Percentiles rank a stretch among this genome's conserved stretches.
phyloP scores from a whole-genome alignment of 2,797 vertebrate species.

The Catostomus latipinnis region DNA sequence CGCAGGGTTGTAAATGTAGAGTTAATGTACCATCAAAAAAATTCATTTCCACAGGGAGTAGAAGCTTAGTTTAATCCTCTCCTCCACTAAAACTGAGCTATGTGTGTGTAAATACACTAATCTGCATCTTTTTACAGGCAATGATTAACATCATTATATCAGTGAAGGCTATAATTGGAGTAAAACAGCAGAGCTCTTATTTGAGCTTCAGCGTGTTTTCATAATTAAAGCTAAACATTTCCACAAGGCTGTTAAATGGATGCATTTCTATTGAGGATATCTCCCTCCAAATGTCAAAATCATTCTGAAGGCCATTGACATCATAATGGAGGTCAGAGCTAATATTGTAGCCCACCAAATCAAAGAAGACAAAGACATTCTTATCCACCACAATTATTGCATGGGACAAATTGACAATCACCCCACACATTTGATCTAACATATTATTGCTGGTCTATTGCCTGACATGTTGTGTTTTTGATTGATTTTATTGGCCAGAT shows the following conservation, averaged over 20 bases:
- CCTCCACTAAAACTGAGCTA: conserved; percentile 39
- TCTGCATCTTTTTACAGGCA: conserved; percentile 55
- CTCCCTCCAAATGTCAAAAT: conserved; percentile 41
- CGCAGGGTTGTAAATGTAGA: conserved; percentile 40
- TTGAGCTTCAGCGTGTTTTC: conserved; percentile 55
- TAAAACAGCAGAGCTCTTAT: conserved; percentile 50
- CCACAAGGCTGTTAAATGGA: conserved; percentile 42
- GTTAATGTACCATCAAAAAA: conserved; percentile 43
- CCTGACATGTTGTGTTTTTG: not conserved
- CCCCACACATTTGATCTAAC: not conserved
- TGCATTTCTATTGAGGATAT: conserved; percentile 37
- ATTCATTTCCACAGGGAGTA: conserved; percentile 30
- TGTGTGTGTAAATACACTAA: conserved; percentile 61
- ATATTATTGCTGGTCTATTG: not conserved
- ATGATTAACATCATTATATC: conserved; percentile 64
- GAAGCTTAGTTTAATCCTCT: conserved; percentile 23
- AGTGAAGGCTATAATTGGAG: conserved; percentile 55
- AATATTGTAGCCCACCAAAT: conserved; percentile 16
- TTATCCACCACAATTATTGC: not conserved
- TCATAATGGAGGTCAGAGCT: conserved; percentile 38
- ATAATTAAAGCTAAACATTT: conserved; percentile 60
- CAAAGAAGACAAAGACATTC: conserved; percentile 23
- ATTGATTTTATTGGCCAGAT: not conserved
- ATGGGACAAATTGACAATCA: not conserved
- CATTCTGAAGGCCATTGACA: conserved; percentile 42